Evolutionary conservation across 2,797 vertebrate species (phyloP), one percentile per base, ranked within the genome.

Genomic region (Coregonus suidteri): DNA sequence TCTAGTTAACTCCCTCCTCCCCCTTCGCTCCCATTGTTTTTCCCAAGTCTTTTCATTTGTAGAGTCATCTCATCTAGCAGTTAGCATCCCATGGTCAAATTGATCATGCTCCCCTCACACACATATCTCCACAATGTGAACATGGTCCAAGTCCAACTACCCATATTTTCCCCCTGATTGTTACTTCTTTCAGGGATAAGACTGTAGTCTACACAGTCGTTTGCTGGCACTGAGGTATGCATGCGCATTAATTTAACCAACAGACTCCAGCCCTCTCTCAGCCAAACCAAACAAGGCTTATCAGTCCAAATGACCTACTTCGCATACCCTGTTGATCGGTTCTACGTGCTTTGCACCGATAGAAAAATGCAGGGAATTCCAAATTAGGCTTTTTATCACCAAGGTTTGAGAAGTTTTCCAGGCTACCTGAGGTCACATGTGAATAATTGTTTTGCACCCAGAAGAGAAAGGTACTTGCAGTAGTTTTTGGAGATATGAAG

Each of bases 381-480:
- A 73, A 15, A 47, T 34, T 3, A 47, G 20, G 71, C 56, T 67
- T 81, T 88, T 87, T 82, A 86, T 84, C 79, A 72, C 75, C n/a
- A 77, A 85, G 77, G 80, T 87, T 87, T 74, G 52, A 62, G 78
- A 13, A 77, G 79, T 75, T 81, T 59, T 47, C 41, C 41, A 47
- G 41, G 41, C 65, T 47, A 2, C 51, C 65, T 47, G 70, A 81
- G 84, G 71, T 87, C 84, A 77, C 67, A 1, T 59, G 68, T 67
- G 66, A 51, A 70, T 77, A 90, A 88, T 83, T 87, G 84, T 91
- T 90, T 86, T 87, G 75, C 75, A 65, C 67, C 11, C 14, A 34
- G 56, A 34, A 34, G 30, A 14, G 65, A 34, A 31, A 34, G 4
- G 31, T 31, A 34, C 11, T 66, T 30, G 30, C 11, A 31, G 11